Base-by-base conservation (phyloP, 2,113 vertebrate species). In the Cervus canadensis region DNA sequence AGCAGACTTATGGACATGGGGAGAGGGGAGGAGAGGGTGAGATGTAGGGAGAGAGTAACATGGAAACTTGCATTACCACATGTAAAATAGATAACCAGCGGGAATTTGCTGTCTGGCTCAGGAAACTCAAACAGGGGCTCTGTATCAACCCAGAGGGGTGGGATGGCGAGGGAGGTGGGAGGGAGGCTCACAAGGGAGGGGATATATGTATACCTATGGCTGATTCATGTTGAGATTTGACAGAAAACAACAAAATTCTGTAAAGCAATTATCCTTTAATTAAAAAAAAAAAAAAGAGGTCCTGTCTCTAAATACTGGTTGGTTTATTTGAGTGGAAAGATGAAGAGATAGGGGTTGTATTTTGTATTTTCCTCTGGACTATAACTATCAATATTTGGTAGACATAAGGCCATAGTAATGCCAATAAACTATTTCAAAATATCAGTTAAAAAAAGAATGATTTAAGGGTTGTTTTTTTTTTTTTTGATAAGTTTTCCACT, bases 391-490 rank as follows among this genome's bases (percentile, higher is more conserved):
- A 79, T 60, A 94, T 85, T 62, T 82, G 23, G 30, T 71, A 97
- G 50, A 84, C 43, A 92, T n/a, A 96, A 96, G 90, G 57, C 33
- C 59, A 94, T 19, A 30, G 52, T 36, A 67, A 95, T 86, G 81
- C 11, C 76, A 96, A 64, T 57, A 87, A 86, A 93, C 71, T 62
- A 81, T 59, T 90, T 93, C 87, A 93, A 97, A 92, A n/a, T 91
- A 3, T 57, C 48, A 95, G 25, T 48, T 67, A 84, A 71, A 36
- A 71, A 21, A 67, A 19, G 64, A 86, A 64, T 8, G 16, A 33
- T 81, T 87, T 79, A 56, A 64, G 6, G 30, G 0, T 2, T n/a
- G 74, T 21, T 21, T 33, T 30, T 52, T 12, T 5, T 9, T n/a
- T 62, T 79, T 82, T 6, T 40, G 1, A 5, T 30, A 83, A 8